Evolutionary conservation across 2,797 vertebrate species (phyloP), one percentile per base, ranked within the genome.

Genomic region (Acanthis flammea): DNA sequence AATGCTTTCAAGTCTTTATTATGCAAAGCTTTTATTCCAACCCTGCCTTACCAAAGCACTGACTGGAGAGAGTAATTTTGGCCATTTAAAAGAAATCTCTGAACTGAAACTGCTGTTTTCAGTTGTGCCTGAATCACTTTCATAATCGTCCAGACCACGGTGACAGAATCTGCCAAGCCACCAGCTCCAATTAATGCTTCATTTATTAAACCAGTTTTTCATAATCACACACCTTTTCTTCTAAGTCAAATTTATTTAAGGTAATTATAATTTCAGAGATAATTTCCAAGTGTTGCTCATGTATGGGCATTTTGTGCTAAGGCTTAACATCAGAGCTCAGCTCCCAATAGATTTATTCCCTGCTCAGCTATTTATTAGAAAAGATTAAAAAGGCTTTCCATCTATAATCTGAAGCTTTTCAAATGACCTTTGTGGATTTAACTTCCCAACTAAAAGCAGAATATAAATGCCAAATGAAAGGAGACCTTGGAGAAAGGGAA

Each of bases 331-430:
- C 31, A 90, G 57, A 83, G 86, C 66, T 79, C 74, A 41, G 67
- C 66, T 93, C 91, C 89, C 86, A 63, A 18, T 1, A 79, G 83
- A 92, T 73, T 87, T 74, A 90, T 73, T 86, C 91, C 63, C 74
- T 55, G 41, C 88, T 94, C 91, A 79, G 86, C 71, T 92, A 33
- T 90, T 93, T 92, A 95, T 76, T 86, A 93, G 86, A 60, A 95
- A 93, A 93, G 92, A 95, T 94, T 96, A 87, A 92, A 93, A 93
- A 30, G 57, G 71, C 55, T 94, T 95, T 89, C 71, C 30, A 33
- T 55, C 78, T 58, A 45, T 70, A 94, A 94, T 76, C 94, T 72
- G 67, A 86, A 76, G 73, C 67, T 95, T 95, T 95, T 75, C 82
- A 81, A 94, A 84, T 60, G 62, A 88, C 88, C 86, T 94, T 71